Percentiles rank a stretch among this genome's conserved stretches.
Evolutionary conservation across 2,888 invertebrate genomes (phyloP).

Genomic region (Amaurobius ferox): DNA sequence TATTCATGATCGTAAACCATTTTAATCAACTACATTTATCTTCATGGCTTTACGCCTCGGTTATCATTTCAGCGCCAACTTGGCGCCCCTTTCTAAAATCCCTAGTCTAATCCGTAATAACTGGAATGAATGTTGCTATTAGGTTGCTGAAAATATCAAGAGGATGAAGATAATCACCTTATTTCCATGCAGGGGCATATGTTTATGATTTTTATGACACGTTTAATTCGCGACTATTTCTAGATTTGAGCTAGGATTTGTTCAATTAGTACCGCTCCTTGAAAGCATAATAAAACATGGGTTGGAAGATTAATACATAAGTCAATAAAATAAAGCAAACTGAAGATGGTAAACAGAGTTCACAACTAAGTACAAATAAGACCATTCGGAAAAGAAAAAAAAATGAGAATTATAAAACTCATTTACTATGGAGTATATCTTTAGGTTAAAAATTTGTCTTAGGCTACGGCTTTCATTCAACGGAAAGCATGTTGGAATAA

Average conservation of each 20-base stretch:
- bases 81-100: background rate
- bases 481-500: no score
- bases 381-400: no score
- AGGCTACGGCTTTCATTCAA: no score
- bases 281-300: background rate
- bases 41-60: background rate
- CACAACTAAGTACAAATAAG: no score
- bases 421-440: no score
- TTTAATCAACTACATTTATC: background rate
- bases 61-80: background rate
- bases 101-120: background rate
- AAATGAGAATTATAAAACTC: no score
- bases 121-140: background rate
- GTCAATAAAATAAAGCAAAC: no score
- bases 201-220: background rate
- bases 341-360: no score
- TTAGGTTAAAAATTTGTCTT: no score
- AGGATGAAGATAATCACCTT: background rate
- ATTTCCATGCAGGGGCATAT: background rate
- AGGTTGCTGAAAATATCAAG: background rate
- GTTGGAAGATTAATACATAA: no score
- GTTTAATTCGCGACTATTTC: background rate
- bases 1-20: slow-evolving; percentile 6
- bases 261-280: background rate
- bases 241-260: background rate